A percentile compares a stretch with the other conserved stretches of the same genome.
Evolutionary conservation across 2,113 vertebrate species (phyloP).

Genomic region (Genyomyrus donnyi): DNA sequence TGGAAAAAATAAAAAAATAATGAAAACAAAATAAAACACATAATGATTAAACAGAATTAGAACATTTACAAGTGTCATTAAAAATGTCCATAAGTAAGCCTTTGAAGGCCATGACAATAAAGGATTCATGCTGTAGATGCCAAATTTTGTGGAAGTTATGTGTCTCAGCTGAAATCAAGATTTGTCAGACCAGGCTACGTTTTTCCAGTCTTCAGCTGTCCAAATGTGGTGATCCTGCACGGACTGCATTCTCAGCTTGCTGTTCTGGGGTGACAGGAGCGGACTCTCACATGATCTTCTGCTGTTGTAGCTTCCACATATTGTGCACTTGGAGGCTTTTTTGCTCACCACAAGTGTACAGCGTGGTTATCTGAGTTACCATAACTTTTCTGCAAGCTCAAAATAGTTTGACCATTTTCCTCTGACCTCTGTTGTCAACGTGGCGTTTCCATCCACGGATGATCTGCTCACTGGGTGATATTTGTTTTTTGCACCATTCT

Average conservation of each 20-base stretch:
- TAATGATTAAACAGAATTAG: no score
- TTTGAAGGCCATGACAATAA: no score
- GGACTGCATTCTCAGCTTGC: not conserved
- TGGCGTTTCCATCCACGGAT: not conserved
- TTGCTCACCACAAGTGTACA: not conserved
- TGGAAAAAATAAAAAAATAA: no score
- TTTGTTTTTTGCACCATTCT: not conserved
- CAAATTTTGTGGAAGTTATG: not conserved
- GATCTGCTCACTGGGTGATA: not conserved
- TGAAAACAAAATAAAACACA: no score
- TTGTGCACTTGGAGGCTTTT: not conserved
- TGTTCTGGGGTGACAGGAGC: not conserved
- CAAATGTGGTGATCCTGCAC: not conserved
- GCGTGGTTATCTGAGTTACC: not conserved
- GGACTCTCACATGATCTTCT: not conserved
- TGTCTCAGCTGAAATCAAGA: not conserved
- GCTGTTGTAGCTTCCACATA: not conserved
- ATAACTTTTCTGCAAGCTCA: not conserved
- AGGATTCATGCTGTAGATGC: not conserved
- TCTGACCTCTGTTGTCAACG: not conserved
- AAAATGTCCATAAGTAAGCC: no score
- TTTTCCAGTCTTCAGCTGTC: not conserved
- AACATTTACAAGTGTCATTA: no score
- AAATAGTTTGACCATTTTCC: not conserved
- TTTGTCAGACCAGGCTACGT: not conserved